Conservation (phyloP, 2,888 invertebrate species). For the Candidula unifasciata region DNA sequence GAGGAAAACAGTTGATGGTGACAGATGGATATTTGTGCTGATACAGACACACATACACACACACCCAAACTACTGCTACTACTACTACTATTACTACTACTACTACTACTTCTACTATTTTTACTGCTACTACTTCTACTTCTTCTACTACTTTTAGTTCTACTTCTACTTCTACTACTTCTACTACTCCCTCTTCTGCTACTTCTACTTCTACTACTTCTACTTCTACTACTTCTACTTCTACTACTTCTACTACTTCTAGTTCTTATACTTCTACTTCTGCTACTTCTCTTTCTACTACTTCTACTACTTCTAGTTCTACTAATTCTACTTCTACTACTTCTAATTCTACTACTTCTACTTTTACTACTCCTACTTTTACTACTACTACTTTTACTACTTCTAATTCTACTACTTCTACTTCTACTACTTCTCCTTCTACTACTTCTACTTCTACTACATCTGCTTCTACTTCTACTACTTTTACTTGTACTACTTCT, state of each 20-base stretch:
- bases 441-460: not conserved
- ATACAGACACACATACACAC: too few species aligned
- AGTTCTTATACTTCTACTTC: constrained; percentile 20
- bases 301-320: too few species aligned
- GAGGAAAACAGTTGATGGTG: too few species aligned
- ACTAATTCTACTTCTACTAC: too few species aligned
- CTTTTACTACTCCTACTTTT: constrained; percentile 30
- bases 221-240: constrained; percentile 28
- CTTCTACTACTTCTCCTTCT: constrained; percentile 21
- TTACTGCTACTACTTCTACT: not conserved
- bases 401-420: constrained; percentile 15
- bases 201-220: constrained; percentile 9
- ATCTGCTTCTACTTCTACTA: not conserved
- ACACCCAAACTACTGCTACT: too few species aligned
- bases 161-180: not conserved
- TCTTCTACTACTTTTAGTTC: not conserved
- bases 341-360: not conserved
- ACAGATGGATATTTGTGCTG: too few species aligned
- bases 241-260: constrained; percentile 18
- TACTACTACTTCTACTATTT: too few species aligned
- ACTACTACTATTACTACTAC: too few species aligned
- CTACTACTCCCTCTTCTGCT: too few species aligned
- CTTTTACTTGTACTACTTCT: not conserved
- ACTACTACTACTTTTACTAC: constrained; percentile 36
- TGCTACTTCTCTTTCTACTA: not conserved